Conservation (phyloP, 2,113 vertebrate species). For the Patagioenas fasciata region DNA sequence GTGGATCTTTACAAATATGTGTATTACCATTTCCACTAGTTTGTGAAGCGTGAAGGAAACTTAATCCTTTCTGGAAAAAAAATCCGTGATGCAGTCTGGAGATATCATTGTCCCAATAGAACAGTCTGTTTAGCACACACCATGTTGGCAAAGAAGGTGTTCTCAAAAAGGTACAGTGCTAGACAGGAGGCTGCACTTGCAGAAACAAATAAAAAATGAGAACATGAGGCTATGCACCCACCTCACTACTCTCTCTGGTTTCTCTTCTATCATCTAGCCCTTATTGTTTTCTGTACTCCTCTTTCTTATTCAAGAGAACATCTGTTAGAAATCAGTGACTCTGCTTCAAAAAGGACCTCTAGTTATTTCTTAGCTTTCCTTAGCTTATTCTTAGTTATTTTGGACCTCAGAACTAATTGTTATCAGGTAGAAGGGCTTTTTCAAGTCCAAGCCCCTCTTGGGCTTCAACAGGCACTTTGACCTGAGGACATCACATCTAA, state of each 20-base stretch:
- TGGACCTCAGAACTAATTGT: background rate
- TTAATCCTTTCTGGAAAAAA: background rate
- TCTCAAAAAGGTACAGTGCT: background rate
- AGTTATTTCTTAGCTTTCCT: background rate
- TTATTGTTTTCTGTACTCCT: background rate
- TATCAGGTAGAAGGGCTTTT: background rate
- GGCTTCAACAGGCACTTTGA: rapidly evolving
- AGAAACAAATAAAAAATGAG: background rate
- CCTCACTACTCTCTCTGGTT: background rate
- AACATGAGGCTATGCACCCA: background rate
- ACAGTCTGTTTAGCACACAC: background rate
- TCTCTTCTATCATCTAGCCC: background rate
- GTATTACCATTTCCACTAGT: background rate
- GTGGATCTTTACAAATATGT: background rate
- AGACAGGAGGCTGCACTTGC: background rate
- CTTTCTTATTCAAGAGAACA: background rate
- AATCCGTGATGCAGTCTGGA: background rate
- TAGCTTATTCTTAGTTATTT: background rate
- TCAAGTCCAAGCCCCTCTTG: background rate
- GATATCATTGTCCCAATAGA: background rate
- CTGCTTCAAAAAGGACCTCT: background rate
- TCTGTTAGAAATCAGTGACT: background rate
- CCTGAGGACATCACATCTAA: background rate
- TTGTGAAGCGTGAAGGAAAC: background rate
- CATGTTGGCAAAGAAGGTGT: background rate